Conservation (phyloP, 2,113 vertebrate genomes). For the Syngnathus typhle region DNA sequence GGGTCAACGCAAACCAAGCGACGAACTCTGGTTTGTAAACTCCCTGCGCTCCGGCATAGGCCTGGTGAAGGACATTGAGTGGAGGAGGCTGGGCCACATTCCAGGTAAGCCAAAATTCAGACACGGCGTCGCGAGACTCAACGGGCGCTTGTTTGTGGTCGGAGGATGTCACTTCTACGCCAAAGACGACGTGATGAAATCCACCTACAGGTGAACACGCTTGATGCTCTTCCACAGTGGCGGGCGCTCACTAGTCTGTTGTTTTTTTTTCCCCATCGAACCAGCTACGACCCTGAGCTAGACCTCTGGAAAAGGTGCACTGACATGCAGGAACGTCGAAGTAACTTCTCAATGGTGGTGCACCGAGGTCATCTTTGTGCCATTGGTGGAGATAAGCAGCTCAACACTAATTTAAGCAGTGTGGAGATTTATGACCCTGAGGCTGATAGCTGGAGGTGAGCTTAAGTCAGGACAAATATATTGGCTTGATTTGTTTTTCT, state of each 20-base stretch:
- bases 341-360: constrained; percentile 63
- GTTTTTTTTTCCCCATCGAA: not conserved
- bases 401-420: constrained; percentile 64
- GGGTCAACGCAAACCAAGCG: constrained; percentile 70
- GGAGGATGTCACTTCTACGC: constrained; percentile 86
- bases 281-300: constrained; percentile 58
- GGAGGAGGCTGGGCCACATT: constrained; percentile 75
- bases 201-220: constrained; percentile 75
- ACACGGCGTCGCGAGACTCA: constrained; percentile 72
- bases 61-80: constrained; percentile 81
- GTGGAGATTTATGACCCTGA: constrained; percentile 68
- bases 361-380: constrained; percentile 51
- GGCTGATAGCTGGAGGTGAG: constrained; percentile 69
- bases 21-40: constrained; percentile 80
- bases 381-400: constrained; percentile 69
- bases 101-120: constrained; percentile 81
- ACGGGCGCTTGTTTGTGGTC: constrained; percentile 72
- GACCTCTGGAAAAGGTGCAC: constrained; percentile 61
- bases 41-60: constrained; percentile 76
- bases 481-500: not conserved
- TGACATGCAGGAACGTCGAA: constrained; percentile 69
- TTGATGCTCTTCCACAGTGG: not conserved
- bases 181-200: constrained; percentile 74
- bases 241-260: not conserved
- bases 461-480: not conserved